Conservation (phyloP, 2,888 invertebrate genomes). For the Cheilosia variabilis region DNA sequence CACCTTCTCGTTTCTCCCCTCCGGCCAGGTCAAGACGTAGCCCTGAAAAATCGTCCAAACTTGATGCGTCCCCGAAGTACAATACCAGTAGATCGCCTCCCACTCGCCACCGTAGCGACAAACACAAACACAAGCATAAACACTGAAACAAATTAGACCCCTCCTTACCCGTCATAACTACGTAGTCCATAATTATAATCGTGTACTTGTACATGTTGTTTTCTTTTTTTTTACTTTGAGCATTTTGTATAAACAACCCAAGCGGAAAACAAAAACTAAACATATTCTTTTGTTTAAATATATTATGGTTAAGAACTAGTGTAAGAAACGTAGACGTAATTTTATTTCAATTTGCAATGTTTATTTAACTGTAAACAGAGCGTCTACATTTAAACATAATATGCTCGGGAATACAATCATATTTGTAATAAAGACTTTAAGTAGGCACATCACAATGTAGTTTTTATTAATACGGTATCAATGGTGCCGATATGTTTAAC, state of each 20-base stretch:
- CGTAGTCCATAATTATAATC: conserved; percentile 1
- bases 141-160: conserved; percentile 77
- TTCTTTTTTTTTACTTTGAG: conserved; percentile 19
- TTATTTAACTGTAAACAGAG: neutral
- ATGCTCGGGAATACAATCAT: conserved; percentile 35
- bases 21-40: conserved; percentile 76
- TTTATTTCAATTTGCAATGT: conserved; percentile 12
- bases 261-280: conserved; percentile 3
- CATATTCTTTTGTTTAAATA: neutral
- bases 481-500: neutral
- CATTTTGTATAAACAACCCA: conserved; percentile 25
- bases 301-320: conserved; percentile 24
- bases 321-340: conserved; percentile 21
- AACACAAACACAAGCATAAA: conserved; percentile 85
- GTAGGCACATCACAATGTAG: neutral
- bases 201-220: neutral
- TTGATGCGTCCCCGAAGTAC: conserved; percentile 81
- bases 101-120: conserved; percentile 81
- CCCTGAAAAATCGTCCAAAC: conserved; percentile 75
- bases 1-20: conserved; percentile 52
- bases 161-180: conserved; percentile 5
- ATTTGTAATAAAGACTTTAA: conserved; percentile 34
- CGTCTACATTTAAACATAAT: conserved; percentile 15
- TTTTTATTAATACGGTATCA: neutral
- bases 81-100: conserved; percentile 79